phyloP scores from a whole-genome alignment of 2,888 invertebrate species.

The Macropis europaea region DNA sequence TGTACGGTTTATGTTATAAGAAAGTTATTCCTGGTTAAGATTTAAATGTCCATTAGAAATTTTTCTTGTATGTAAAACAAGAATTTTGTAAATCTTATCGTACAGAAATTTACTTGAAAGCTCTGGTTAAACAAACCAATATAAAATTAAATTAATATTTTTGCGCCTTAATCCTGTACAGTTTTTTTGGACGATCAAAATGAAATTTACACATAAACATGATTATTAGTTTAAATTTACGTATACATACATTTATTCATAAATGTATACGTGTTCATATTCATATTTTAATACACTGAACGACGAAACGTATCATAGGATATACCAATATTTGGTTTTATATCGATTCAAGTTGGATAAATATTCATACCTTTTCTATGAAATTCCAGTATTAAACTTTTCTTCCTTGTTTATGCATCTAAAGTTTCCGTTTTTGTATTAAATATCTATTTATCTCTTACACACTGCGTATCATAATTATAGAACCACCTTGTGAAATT shows the following conservation, averaged over 20 bases:
- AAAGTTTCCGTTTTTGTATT: not conserved
- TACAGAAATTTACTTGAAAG: too few species aligned
- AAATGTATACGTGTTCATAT: not conserved
- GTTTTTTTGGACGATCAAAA: not conserved
- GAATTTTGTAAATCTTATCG: not conserved
- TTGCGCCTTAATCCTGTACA: not conserved
- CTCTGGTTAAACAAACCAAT: too few species aligned
- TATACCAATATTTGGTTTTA: constrained; percentile 5
- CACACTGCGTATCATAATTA: too few species aligned
- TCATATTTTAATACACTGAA: too few species aligned
- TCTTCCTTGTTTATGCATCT: not conserved
- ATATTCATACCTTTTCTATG: not conserved
- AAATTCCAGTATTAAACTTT: not conserved
- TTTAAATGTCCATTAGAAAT: not conserved
- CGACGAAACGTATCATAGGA: too few species aligned
- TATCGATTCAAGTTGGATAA: not conserved
- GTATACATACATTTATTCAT: not conserved
- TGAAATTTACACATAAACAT: not conserved
- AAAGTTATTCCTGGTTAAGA: too few species aligned
- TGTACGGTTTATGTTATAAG: too few species aligned
- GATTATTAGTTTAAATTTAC: constrained; percentile 1
- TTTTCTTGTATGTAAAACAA: not conserved
- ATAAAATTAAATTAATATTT: too few species aligned
- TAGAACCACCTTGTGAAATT: too few species aligned
- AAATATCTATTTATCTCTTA: not conserved